Base-by-base conservation (phyloP, 1,140 invertebrate genomes). In the Drosophila teissieri region DNA sequence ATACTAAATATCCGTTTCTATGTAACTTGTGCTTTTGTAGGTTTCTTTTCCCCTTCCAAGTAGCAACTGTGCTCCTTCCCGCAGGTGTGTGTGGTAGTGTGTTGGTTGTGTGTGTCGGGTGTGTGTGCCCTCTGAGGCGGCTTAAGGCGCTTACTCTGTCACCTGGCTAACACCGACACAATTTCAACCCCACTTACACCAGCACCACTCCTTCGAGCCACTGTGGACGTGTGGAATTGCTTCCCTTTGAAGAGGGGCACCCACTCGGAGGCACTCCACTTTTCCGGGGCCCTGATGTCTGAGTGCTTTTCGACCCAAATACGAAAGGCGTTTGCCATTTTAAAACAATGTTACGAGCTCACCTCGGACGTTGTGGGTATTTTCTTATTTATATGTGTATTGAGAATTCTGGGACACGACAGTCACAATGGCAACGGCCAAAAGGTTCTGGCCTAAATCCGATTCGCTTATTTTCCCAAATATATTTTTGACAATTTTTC, bases 101-200 rank as follows among this genome's bases (percentile, higher is more conserved):
- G 24, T 24, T 3, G 27, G 27, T 1, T 22, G 22, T 51, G 36
- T 57, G 51, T 42, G 45, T 69, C n/a, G n/a, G n/a, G 36, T 46
- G 44, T 58, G 40, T 60, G 53, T 73, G 77, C 63, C 37, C 57
- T 80, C 62, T 73, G 48, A 72, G 77, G 80, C 73, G 72, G 84
- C 84, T 83, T 84, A 89, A 89, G 84, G 84, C 77, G 84, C 84
- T 89, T 89, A 89, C 67, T 70, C 61, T 89, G 84, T 89, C 84
- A 88, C 84, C 84, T 89, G 73, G 69, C 73, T 84, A 78, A 89
- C 68, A 70, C 64, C 62, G 45, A 73, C 54, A 73, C 36, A 72
- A 40, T 68, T 31, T 34, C 17, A 46, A 19, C 14, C 27, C 44
- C 15, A 45, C 42, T 17, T 5, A 8, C 3, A 14, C 5, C n/a